Evolutionary conservation across 2,888 invertebrate species (phyloP), one percentile per base, ranked within the genome.

Genomic region (Epistrophe grossulariae): DNA sequence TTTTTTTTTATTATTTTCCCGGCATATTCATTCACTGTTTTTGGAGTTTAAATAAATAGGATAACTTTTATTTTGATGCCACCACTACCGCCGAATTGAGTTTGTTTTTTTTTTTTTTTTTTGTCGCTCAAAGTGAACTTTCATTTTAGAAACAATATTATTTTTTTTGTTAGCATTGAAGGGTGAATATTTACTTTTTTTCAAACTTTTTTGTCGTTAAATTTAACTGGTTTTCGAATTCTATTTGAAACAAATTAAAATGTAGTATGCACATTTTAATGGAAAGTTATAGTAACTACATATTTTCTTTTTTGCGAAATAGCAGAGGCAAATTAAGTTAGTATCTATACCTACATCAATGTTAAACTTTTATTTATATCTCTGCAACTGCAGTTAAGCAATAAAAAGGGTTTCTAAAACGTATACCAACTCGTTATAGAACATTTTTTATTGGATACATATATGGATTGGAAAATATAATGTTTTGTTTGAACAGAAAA

Each of bases 31-130:
- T 45, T 81, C 35, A 62, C 62, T 77, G 72, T 48, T 77, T 81
- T 62, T 73, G 81, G 55, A 77, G 72, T 77, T 60, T 68, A 35
- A 60, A 35, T 59, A 80, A 84, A 84, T 80, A 68, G 72, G 77
- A 71, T 80, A 80, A 72, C 76, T 84, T 76, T 79, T 79, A 64
- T 84, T 43, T 77, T 52, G n/a, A 11, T 72, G 38, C 35, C 55
- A 57, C 43, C 5, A 52, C 31, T 3, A n/a, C 19, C 17, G n/a
- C 38, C 17, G 13, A 35, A 59, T 6, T 35, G 17, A 59, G 15
- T 17, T 19, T n/a, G 9, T 17, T 24, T 17, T 31, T 55, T 19
- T n/a, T n/a, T 17, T 17, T 31, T 55, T 71, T 38, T 38, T 38
- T 24, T 43, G 17, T 13, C 43, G n/a, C n/a, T 24, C 13, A 68